Evolutionary conservation across 1,140 invertebrate species (phyloP).

Genomic region (Alviniconcha marisindica): DNA sequence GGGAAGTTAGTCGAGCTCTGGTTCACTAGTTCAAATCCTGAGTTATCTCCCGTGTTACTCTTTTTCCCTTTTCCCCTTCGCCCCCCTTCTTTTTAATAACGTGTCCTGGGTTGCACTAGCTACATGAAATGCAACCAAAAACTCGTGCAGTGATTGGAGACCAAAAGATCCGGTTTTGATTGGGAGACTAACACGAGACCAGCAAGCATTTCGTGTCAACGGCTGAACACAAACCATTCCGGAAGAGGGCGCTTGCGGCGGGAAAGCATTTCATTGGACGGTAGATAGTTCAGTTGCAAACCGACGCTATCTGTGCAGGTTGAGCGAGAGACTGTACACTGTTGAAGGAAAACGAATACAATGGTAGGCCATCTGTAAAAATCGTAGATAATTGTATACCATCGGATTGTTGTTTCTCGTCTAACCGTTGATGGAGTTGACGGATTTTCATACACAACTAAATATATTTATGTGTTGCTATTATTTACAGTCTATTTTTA

Average conservation of each 20-base stretch:
- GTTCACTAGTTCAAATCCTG: too few species aligned
- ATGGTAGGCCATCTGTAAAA: constrained; percentile 26
- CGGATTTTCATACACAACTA: constrained; percentile 25
- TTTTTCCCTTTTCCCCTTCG: not conserved
- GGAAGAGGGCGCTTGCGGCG: constrained; percentile 33
- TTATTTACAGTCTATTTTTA: constrained; percentile 42
- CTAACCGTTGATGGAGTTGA: not conserved
- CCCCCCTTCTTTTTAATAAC: too few species aligned
- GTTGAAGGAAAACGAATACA: not conserved
- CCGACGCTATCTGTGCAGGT: constrained; percentile 81
- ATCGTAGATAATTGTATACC: not conserved
- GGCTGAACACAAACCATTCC: not conserved
- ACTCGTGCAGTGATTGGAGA: not conserved
- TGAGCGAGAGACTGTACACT: not conserved
- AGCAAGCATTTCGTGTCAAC: not conserved
- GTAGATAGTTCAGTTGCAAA: constrained; percentile 78
- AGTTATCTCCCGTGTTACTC: too few species aligned
- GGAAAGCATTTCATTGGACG: constrained; percentile 32
- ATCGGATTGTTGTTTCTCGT: not conserved
- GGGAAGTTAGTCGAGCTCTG: too few species aligned
- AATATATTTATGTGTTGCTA: constrained; percentile 30
- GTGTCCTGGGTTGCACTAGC: too few species aligned
- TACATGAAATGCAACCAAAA: not conserved
- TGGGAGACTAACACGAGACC: too few species aligned
- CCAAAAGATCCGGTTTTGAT: not conserved